Percentiles rank a stretch among this genome's conserved stretches.
Evolutionary conservation across 2,797 vertebrate species (phyloP).

Genomic region (Argya squamiceps): DNA sequence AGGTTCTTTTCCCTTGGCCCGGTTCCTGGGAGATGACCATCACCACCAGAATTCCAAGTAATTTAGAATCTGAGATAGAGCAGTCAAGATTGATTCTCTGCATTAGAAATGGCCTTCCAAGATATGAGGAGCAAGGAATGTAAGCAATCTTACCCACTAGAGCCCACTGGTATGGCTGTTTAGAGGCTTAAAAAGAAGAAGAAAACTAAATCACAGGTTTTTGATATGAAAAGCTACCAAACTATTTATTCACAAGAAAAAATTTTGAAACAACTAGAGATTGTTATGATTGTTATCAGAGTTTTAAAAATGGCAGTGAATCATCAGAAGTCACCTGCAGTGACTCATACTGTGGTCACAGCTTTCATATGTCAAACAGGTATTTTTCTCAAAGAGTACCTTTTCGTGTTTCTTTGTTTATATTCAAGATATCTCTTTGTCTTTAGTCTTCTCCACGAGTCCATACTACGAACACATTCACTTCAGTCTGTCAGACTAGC

Average conservation of each 20-base stretch:
- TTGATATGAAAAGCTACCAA: constrained; percentile 6
- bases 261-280: constrained; percentile 68
- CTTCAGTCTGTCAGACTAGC: background rate
- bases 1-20: background rate
- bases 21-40: background rate
- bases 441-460: constrained; percentile 24
- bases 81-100: background rate
- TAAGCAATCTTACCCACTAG: background rate
- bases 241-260: background rate
- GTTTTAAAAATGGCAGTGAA: constrained; percentile 65
- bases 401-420: constrained; percentile 48
- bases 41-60: background rate
- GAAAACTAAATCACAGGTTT: background rate
- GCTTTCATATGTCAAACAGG: constrained; percentile 35
- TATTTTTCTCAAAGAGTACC: constrained; percentile 60
- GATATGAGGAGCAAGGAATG: background rate
- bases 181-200: background rate
- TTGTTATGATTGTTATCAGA: constrained; percentile 70
- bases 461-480: background rate
- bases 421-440: constrained; percentile 40
- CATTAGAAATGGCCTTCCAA: background rate
- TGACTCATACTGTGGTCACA: constrained; percentile 78
- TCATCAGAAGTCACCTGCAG: constrained; percentile 70
- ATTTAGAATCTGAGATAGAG: background rate
- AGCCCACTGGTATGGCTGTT: background rate